phyloP scores from a whole-genome alignment of 2,888 invertebrate genomes.

The Fragum sueziense region DNA sequence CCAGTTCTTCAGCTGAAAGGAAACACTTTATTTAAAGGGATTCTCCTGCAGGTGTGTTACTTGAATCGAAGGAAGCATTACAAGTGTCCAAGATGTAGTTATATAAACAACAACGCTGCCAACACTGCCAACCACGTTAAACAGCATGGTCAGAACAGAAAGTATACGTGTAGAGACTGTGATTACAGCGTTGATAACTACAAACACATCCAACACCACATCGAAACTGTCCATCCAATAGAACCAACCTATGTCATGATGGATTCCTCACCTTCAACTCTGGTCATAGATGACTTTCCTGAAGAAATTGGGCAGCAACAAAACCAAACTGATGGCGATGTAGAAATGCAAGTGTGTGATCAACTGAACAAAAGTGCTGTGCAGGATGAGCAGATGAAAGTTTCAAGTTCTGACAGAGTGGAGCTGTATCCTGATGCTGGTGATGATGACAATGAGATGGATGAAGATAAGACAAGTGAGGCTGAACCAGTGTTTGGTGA shows the following conservation, averaged over 20 bases:
- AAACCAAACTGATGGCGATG: conserved; percentile 49
- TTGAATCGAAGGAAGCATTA: conserved; percentile 71
- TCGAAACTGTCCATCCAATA: conserved; percentile 66
- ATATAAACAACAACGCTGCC: conserved; percentile 70
- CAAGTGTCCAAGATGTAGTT: conserved; percentile 83
- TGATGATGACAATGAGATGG: conserved; percentile 44
- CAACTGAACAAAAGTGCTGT: not conserved
- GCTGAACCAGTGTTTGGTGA: conserved; percentile 48
- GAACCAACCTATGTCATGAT: conserved; percentile 58
- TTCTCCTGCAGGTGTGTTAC: conserved; percentile 67
- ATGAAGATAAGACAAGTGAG: conserved; percentile 34
- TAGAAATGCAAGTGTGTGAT: conserved; percentile 71
- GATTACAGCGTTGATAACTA: conserved; percentile 75
- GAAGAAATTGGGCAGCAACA: conserved; percentile 56
- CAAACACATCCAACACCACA: conserved; percentile 70
- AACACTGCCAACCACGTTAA: conserved; percentile 69
- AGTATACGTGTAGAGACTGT: conserved; percentile 73
- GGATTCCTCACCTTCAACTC: conserved; percentile 29
- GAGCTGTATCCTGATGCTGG: conserved; percentile 49
- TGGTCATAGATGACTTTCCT: conserved; percentile 39
- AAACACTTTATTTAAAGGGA: conserved; percentile 62
- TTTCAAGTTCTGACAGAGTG: conserved; percentile 60
- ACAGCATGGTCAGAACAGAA: conserved; percentile 69
- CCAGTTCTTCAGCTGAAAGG: conserved; percentile 72
- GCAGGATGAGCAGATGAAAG: conserved; percentile 51